A percentile compares a stretch with the other conserved stretches of the same genome.
Evolutionary conservation across 2,113 vertebrate genomes (phyloP).

Genomic region (Helogale parvula): DNA sequence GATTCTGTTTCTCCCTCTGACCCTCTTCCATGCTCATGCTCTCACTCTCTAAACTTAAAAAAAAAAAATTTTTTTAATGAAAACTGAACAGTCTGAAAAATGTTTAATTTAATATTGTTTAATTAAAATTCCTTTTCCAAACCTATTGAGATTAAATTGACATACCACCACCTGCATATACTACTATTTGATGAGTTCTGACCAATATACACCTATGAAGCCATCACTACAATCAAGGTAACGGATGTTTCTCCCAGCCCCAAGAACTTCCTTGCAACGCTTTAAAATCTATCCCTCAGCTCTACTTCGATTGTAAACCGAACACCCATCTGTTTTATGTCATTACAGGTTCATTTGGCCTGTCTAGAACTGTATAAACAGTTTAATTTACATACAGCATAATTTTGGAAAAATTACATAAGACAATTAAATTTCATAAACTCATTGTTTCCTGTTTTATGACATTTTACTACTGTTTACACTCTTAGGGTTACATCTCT

Average conservation of each 20-base stretch:
- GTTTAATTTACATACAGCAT: too few relatives aligned
- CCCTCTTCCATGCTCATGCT: too few relatives aligned
- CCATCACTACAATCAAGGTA: neutral
- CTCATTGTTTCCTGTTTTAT: neutral
- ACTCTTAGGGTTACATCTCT: neutral
- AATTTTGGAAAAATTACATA: neutral
- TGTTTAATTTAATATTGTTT: neutral
- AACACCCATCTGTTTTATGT: neutral
- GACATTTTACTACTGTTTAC: neutral
- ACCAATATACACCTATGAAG: neutral
- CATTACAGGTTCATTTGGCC: neutral
- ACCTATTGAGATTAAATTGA: neutral
- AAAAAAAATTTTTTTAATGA: neutral
- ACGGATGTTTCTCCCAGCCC: neutral
- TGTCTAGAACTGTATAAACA: neutral
- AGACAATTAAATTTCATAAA: conserved; percentile 12
- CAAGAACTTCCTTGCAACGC: neutral
- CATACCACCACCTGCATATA: neutral
- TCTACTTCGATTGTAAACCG: neutral
- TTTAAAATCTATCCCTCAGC: neutral
- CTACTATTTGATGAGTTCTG: neutral
- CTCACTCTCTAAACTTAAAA: too few relatives aligned
- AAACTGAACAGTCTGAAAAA: neutral
- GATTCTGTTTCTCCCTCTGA: too few relatives aligned
- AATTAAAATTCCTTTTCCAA: neutral